Conservation (phyloP, 2,113 vertebrate genomes). For the Tragulus kanchil region DNA sequence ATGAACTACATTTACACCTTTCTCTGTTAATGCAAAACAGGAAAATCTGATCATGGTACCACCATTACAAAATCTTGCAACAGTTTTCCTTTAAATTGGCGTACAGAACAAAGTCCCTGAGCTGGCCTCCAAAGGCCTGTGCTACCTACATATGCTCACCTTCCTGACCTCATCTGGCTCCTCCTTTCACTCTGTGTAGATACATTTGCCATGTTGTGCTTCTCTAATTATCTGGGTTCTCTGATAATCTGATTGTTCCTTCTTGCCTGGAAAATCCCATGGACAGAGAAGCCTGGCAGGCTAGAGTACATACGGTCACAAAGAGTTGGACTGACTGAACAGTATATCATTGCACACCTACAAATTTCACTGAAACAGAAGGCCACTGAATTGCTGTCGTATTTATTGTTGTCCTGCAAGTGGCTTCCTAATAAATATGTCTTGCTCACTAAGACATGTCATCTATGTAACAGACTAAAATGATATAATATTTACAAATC, state of each 20-base stretch:
- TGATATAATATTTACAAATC: neutral
- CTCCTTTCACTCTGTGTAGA: neutral
- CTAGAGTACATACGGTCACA: too few relatives aligned
- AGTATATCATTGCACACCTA: neutral
- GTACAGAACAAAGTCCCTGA: neutral
- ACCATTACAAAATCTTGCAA: neutral
- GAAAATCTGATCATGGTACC: neutral
- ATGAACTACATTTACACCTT: neutral
- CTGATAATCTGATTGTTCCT: neutral
- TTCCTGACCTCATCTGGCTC: neutral
- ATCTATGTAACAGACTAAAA: neutral
- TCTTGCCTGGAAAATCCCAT: too few relatives aligned
- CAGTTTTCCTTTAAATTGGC: neutral
- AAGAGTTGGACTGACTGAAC: too few relatives aligned
- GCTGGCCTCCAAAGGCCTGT: accelerated
- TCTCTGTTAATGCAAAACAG: neutral
- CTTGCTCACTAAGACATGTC: neutral
- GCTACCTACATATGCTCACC: neutral
- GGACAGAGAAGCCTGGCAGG: too few relatives aligned
- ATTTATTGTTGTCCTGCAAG: neutral
- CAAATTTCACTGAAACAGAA: neutral
- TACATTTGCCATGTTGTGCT: neutral
- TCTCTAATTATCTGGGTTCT: neutral
- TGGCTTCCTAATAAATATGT: neutral
- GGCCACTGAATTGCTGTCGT: neutral